Percentiles rank a stretch among this genome's conserved stretches.
Conservation (phyloP, 2,888 invertebrate species). For the Sesia bembeciformis region DNA sequence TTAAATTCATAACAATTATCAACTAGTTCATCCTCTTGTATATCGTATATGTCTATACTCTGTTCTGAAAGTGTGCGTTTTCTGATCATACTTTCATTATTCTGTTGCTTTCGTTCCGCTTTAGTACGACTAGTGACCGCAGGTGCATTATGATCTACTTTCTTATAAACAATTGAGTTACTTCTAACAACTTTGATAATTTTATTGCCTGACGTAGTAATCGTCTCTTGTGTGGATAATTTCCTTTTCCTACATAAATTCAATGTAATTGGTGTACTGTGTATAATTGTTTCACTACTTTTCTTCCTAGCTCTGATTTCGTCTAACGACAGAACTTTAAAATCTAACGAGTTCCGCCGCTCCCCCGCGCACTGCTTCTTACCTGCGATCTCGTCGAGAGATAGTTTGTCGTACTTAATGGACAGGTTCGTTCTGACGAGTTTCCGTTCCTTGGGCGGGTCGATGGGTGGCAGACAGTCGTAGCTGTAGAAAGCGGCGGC, state of each 20-base stretch:
- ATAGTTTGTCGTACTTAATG: conserved; percentile 61
- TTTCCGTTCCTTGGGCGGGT: conserved; percentile 31
- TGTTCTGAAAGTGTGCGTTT: conserved; percentile 56
- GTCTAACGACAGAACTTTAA: conserved; percentile 66
- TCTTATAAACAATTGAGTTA: conserved; percentile 62
- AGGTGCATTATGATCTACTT: conserved; percentile 36
- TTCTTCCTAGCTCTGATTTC: conserved; percentile 64
- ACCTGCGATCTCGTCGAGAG: conserved; percentile 66
- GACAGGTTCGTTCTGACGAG: conserved; percentile 36
- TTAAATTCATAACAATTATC: conserved; percentile 61
- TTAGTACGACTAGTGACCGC: conserved; percentile 23
- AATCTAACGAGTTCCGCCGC: conserved; percentile 40
- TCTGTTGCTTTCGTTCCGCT: conserved; percentile 28
- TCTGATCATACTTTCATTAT: conserved; percentile 28
- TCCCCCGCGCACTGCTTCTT: conserved; percentile 27
- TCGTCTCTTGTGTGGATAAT: conserved; percentile 52
- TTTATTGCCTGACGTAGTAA: conserved; percentile 56
- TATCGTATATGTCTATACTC: conserved; percentile 41
- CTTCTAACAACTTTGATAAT: conserved; percentile 62
- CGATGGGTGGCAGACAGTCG: conserved; percentile 44
- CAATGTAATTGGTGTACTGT: conserved; percentile 40
- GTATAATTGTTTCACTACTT: conserved; percentile 24
- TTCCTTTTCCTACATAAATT: conserved; percentile 55
- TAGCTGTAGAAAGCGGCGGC: conserved; percentile 83
- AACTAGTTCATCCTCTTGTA: conserved; percentile 48